These are phyloP conservation scores for Euwallacea fornicatus DNA, from an alignment of 1,140 invertebrate species.

Conservation along the genomic window DNA sequence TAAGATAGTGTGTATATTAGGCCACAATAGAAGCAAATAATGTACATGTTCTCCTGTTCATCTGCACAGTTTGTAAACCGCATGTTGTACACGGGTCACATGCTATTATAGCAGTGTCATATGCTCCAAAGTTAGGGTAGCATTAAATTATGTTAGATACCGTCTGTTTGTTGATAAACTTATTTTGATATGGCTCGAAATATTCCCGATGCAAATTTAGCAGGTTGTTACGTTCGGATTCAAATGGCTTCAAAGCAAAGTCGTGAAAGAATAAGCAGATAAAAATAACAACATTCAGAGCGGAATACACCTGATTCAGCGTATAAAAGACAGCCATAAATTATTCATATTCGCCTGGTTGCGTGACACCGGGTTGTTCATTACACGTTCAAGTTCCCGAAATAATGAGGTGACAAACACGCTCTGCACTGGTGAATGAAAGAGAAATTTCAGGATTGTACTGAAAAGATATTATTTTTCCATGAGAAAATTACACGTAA, in stretches of 20 bases:
- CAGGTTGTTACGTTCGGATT: too few species aligned
- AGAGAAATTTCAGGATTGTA: conserved; percentile 6
- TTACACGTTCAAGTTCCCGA: conserved; percentile 23
- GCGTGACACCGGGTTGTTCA: conserved; percentile 22
- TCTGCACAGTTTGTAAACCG: conserved; percentile 25
- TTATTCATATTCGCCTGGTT: conserved; percentile 16
- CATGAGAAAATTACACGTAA: neutral
- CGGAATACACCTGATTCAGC: conserved; percentile 16
- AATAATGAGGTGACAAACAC: conserved; percentile 33
- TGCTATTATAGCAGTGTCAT: conserved; percentile 25
- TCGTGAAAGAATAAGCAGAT: conserved; percentile 1
- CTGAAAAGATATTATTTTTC: conserved; percentile 19
- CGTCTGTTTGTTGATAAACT: conserved; percentile 15
- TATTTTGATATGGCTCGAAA: conserved; percentile 4
- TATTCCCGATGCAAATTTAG: too few species aligned
- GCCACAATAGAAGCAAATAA: conserved; percentile 17
- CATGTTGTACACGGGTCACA: conserved; percentile 30
- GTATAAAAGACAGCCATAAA: conserved; percentile 14
- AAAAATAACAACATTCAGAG: neutral
- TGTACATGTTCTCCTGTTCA: neutral
- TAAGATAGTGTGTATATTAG: conserved; percentile 3
- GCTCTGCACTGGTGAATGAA: conserved; percentile 13
- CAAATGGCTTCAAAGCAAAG: neutral
- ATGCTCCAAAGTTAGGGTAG: conserved; percentile 23
- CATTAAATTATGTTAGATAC: conserved; percentile 23